Base-by-base conservation (phyloP, 2,113 vertebrate species). In the Xiphophorus hellerii region DNA sequence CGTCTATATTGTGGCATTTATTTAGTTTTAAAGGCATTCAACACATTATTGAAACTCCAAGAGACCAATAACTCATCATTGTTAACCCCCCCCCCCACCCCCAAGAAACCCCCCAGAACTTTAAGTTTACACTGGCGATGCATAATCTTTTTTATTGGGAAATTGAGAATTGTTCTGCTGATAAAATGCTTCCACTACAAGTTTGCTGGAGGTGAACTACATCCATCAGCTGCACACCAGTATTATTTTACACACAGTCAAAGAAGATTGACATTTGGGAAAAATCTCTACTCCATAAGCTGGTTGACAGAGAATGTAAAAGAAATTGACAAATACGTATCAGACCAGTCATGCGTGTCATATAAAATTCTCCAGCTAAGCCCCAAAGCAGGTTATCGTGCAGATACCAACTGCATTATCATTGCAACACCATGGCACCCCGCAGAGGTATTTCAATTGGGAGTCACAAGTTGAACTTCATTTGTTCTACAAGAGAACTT, bases 401-500 rank as follows among this genome's bases (percentile, higher is more conserved):
- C 22, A 22, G 6, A 58, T 25, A 22, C 51, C 51, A 58, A 58
- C 51, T 6, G 48, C 20, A 37, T 51, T 22, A 51, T 6, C 5
- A 25, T 58, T 58, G 2, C 51, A n/a, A 7, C 51, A 25, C 51
- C 25, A n/a, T 10, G 20, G 51, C 51, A 58, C 51, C 51, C 20
- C 1, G 9, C 25, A 11, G 51, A n/a, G 10, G 30, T 14, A 83
- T 83, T 87, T 84, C 64, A 74, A 68, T 65, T 65, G 66, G 29
- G 77, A 85, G 69, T 74, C 78, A 60, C 35, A 37, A 75, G 76
- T 39, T 78, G 65, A 69, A 78, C 78, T 83, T 84, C 58, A 89
- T 91, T 90, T 90, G 76, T 89, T 90, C 71, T 61, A 33, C 76
- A 71, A 67, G 79, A 3, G 60, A 85, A 76, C 77, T 75, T 83